phyloP scores from a whole-genome alignment of 2,888 invertebrate species.

The Amphimallon solstitiale region DNA sequence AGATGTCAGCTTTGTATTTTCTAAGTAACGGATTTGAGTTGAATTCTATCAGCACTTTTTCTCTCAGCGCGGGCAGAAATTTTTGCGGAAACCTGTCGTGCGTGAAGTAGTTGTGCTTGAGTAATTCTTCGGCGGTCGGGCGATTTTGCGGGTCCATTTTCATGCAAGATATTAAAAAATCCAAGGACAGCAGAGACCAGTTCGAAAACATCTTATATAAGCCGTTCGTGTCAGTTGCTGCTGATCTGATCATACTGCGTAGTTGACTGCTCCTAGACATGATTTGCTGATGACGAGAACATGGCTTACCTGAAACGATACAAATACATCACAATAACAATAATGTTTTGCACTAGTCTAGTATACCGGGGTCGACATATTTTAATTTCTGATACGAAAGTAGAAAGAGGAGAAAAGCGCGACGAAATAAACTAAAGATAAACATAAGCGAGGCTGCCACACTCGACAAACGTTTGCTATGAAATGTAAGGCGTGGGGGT shows the following conservation, averaged over 20 bases:
- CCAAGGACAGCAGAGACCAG: slow-evolving; percentile 62
- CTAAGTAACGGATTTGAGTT: slow-evolving; percentile 66
- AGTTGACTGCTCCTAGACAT: slow-evolving; percentile 63
- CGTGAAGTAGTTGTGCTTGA: slow-evolving; percentile 74
- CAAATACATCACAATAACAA: too few species aligned
- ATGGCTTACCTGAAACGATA: slow-evolving; percentile 62
- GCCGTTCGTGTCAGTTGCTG: slow-evolving; percentile 48
- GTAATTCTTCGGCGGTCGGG: slow-evolving; percentile 70
- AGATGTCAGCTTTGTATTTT: slow-evolving; percentile 58
- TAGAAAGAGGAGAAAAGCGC: too few species aligned
- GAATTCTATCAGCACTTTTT: slow-evolving; percentile 72
- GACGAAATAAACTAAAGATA: too few species aligned
- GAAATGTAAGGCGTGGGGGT: too few species aligned
- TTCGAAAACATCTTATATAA: slow-evolving; percentile 61
- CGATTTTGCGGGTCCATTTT: slow-evolving; percentile 74
- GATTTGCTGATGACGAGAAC: slow-evolving; percentile 63
- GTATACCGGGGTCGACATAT: too few species aligned
- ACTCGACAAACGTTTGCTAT: too few species aligned
- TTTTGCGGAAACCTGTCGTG: slow-evolving; percentile 74
- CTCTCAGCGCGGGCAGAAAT: slow-evolving; percentile 73
- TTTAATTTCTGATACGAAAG: too few species aligned
- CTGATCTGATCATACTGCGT: slow-evolving; percentile 59
- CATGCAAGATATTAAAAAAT: slow-evolving; percentile 65
- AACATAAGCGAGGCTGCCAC: too few species aligned
- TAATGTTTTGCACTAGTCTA: too few species aligned